A percentile compares a stretch with the other conserved stretches of the same genome.
Evolutionary conservation across 1,140 invertebrate genomes (phyloP).

Genomic region (Chionoecetes opilio): DNA sequence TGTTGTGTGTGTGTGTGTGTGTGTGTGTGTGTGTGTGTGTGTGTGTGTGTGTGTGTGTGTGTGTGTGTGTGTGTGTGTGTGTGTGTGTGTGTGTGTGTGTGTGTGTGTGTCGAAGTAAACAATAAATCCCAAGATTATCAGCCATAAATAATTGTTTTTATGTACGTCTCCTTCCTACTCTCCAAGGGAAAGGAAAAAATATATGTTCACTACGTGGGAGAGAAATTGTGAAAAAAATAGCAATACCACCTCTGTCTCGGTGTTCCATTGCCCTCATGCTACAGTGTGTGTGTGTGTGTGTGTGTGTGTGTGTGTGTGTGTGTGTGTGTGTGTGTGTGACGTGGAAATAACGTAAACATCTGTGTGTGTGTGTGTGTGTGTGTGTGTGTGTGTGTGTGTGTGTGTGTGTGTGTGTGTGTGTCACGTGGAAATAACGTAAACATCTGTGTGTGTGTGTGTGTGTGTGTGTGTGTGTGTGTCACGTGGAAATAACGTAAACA

Average conservation of each 20-base stretch:
- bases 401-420: constrained; percentile 14
- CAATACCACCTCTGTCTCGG: neutral
- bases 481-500: no score
- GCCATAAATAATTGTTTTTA: no score
- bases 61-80: constrained; percentile 37
- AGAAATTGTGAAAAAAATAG: neutral
- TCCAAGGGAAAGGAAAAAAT: neutral
- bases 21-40: constrained; percentile 40
- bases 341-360: no score
- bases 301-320: constrained; percentile 44
- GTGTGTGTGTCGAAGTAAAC: no score
- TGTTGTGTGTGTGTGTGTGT: constrained; percentile 1
- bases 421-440: no score
- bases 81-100: no score
- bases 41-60: constrained; percentile 60
- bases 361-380: constrained; percentile 4
- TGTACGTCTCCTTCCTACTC: no score
- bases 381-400: constrained; percentile 44
- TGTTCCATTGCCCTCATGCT: neutral
- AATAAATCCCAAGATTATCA: no score
- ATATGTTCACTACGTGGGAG: neutral
- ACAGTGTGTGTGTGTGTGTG: constrained; percentile 2
- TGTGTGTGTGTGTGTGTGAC: neutral
- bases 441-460: neutral
- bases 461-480: neutral